Percentiles rank a stretch among this genome's conserved stretches.
phyloP scores from a whole-genome alignment of 2,113 vertebrate species.

The Damaliscus lunatus region DNA sequence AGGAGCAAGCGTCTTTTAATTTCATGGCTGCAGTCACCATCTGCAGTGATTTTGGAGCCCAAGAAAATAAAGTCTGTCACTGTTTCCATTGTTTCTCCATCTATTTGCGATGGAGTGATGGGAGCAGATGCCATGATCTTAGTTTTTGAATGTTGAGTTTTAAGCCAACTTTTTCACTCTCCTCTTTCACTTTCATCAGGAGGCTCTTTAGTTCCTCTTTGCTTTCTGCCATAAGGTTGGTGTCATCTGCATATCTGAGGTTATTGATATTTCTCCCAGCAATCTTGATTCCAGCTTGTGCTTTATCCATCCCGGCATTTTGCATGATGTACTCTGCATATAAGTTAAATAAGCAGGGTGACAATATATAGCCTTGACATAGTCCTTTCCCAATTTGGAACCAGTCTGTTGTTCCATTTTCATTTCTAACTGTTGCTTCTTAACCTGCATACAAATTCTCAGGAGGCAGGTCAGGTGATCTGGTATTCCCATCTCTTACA shows the following conservation, averaged over 20 bases:
- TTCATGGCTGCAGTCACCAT: neutral
- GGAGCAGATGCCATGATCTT: neutral
- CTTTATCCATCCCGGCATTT: rapidly evolving
- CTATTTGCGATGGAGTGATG: neutral
- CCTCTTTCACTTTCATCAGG: neutral
- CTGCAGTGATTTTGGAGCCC: neutral
- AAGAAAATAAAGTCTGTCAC: neutral
- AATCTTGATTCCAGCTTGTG: neutral
- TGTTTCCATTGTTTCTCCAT: neutral
- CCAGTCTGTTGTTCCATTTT: neutral
- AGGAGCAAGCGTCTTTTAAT: neutral
- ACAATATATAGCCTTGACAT: neutral
- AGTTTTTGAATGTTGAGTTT: neutral
- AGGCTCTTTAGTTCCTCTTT: neutral
- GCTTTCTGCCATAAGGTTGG: neutral
- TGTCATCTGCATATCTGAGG: neutral
- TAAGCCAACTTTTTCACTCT: neutral
- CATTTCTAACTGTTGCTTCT: neutral
- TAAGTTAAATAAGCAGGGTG: neutral
- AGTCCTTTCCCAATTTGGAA: neutral
- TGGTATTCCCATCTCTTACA: neutral
- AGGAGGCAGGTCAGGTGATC: neutral
- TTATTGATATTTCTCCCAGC: neutral
- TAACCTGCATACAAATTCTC: neutral
- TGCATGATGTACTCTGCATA: neutral